Base-by-base conservation (phyloP, 2,797 vertebrate genomes). In the Pelobates cultripes region DNA sequence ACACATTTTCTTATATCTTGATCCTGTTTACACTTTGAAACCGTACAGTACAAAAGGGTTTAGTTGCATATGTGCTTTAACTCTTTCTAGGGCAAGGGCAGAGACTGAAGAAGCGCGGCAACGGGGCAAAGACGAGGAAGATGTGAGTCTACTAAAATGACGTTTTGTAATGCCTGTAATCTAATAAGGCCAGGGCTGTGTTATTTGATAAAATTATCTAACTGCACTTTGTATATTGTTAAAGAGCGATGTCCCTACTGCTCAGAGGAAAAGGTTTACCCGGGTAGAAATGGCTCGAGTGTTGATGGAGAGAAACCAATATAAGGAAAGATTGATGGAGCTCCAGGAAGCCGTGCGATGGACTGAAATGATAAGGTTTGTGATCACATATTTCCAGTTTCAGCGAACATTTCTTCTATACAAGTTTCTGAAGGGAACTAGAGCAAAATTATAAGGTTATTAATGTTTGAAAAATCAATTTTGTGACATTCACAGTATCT, bases 81-180 rank as follows among this genome's bases (percentile, higher is more conserved):
- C 61, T 5, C 79, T 3, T 88, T 57, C 89, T 47, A 99, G 97
- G 91, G 91, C 96, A 79, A 95, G 96, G 70, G 91, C 94, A 53
- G 95, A 98, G 89, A 86, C 95, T 75, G 96, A 97, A 60, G 94
- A 96, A 75, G 86, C 93, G 80, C 97, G 94, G 82, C 95, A 94
- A 61, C 98, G 96, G 89, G 91, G 95, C 53, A 99, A 98, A 84
- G 97, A 97, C 42, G 97, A 98, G 12, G 97, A 99, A 78, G 97
- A 99, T 86, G 97, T 99, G 92, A 91, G 97, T 93, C 76, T 2
- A 7, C 13, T 12, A 4, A 57, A 5, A 47, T 47, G 45, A 10
- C 45, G 5, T 10, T 57, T 10, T 14, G 14, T 57, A 7, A 14
- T 51, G 5, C 47, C 47, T 6, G 10, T 5, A 51, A 6, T 51